Base-by-base conservation (phyloP, 2,888 invertebrate genomes). In the Synergus laeviventris region DNA sequence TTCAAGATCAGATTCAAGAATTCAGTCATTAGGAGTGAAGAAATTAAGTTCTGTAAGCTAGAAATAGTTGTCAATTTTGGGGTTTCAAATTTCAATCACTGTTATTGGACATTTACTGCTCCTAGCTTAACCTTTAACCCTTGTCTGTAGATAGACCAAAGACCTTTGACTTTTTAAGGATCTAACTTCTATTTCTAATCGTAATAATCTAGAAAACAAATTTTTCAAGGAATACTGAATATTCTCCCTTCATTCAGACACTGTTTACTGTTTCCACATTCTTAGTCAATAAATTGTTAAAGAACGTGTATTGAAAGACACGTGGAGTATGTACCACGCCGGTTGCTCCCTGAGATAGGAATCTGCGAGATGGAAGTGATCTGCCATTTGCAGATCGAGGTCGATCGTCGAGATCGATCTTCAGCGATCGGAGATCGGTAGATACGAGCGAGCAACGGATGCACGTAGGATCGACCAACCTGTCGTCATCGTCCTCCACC, bases 401-500 rank as follows among this genome's bases (percentile, higher is more conserved):
- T 49, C 70, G 42, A 64, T 42, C 21, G 42, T 64, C 21, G 64
- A 21, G 38, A 42, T 64, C 39, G 64, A 62, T 62, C 62, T 62
- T 62, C 18, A 38, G 11, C n/a, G 70, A 70, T 70, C 24, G 70
- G 5, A 49, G 70, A 70, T 70, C 70, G 18, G 39, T 21, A 61
- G 59, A 61, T 45, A 45, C 42, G 60, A 42, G 14, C 42, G 61
- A 74, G 74, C 60, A 60, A 31, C 16, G 56, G 73, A 54, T 73
- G 64, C 31, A 74, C 74, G 77, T 42, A 59, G 76, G 39, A 78
- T 80, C 77, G 80, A 76, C 76, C 75, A 80, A 81, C 80, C 82
- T 76, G 81, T 81, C 80, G 75, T 80, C 84, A 77, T 81, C 81
- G 79, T 81, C 78, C 79, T 83, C 82, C 78, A 83, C 21, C 36